Evolutionary conservation across 2,888 invertebrate species (phyloP), one percentile per base, ranked within the genome.

Genomic region (Pachymerium ferrugineum): DNA sequence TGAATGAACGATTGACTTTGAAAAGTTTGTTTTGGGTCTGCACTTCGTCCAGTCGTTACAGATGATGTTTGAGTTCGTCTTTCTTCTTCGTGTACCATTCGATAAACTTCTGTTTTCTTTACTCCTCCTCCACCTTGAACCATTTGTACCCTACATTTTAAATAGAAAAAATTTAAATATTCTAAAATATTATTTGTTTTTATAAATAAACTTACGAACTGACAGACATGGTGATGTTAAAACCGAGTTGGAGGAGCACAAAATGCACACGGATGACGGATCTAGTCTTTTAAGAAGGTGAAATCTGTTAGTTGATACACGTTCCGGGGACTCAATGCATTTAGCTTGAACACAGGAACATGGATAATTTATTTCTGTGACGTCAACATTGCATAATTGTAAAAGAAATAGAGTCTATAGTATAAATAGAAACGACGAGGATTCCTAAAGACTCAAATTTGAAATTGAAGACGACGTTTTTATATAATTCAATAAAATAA

Each of bases 1-100:
- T 70, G 72, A 29, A 70, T 31, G 28, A 74, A 74, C n/a, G 74
- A 70, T 25, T 74, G 73, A 28, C 73, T 73, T 33, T 74, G 74
- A 25, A 30, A 54, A 42, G 47, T 73, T n/a, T n/a, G n/a, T n/a
- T n/a, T n/a, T n/a, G n/a, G n/a, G n/a, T 30, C 72, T 3, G 38
- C 5, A n/a, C n/a, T n/a, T n/a, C n/a, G n/a, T n/a, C n/a, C 19
- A 8, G 35, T n/a, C 47, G 70, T 6, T 4, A 28, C 8, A 10
- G 42, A 28, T 25, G 25, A 22, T 29, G 22, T 70, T 33, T 70
- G 69, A 10, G 70, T 69, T 28, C 68, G 29, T 31, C 31, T 6
- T 12, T 74, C 72, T 29, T 75, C 75, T 30, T 73, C 74, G 28
- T 74, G 75, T 10, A 75, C 73, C 75, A 71, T 75, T 19, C 74